A percentile compares a stretch with the other conserved stretches of the same genome.
Conservation (phyloP, 2,113 vertebrate species). For the Megaceryle torquata region DNA sequence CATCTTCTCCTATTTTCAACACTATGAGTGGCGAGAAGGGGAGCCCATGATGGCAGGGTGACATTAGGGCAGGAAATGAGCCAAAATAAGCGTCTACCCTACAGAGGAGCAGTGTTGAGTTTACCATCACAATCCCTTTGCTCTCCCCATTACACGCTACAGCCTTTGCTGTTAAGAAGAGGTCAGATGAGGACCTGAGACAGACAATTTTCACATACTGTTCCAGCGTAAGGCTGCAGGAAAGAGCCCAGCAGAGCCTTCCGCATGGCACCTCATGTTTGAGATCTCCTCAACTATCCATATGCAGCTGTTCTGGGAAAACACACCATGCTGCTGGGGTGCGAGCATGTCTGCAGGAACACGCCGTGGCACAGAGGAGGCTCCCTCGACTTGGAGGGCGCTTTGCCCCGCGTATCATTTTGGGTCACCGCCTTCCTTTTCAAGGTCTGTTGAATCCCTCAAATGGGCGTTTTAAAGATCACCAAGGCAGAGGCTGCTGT, state of each 20-base stretch:
- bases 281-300: background rate
- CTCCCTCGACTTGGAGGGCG: background rate
- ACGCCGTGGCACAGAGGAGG: rapidly evolving
- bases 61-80: background rate
- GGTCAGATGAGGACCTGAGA: background rate
- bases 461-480: background rate
- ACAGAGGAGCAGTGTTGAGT: background rate
- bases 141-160: background rate
- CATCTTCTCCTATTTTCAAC: background rate
- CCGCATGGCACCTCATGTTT: background rate
- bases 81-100: background rate
- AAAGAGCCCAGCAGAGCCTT: background rate
- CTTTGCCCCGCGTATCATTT: background rate
- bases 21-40: background rate
- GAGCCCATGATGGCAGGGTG: background rate
- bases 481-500: background rate
- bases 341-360: background rate
- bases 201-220: slow-evolving; percentile 30
- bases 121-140: background rate
- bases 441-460: background rate
- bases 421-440: slow-evolving; percentile 9
- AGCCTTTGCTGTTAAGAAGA: background rate
- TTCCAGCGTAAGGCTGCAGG: background rate
- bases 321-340: background rate
- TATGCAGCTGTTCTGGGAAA: background rate